A percentile compares a stretch with the other conserved stretches of the same genome.
phyloP scores from a whole-genome alignment of 2,797 vertebrate genomes.

The Epinephelus malabaricus region DNA sequence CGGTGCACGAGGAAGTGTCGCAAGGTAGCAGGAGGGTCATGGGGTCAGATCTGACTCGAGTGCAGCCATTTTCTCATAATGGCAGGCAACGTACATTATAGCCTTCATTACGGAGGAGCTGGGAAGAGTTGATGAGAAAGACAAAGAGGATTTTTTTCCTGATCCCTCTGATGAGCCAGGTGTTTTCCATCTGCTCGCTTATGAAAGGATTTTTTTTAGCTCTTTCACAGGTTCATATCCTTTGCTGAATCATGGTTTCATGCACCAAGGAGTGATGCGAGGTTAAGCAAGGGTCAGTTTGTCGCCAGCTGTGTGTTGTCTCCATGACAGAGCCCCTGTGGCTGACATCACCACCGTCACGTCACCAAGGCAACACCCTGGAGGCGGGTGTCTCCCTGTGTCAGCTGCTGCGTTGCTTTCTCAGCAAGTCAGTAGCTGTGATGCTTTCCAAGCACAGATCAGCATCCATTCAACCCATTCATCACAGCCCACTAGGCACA shows the following conservation, averaged over 20 bases:
- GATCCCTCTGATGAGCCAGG: slow-evolving; percentile 28
- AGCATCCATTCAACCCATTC: slow-evolving; percentile 65
- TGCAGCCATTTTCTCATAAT: slow-evolving; percentile 46
- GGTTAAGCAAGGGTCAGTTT: slow-evolving; percentile 31
- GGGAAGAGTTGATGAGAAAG: slow-evolving; percentile 26
- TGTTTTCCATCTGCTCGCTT: slow-evolving; percentile 36
- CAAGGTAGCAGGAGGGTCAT: slow-evolving; percentile 33
- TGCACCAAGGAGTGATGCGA: neutral
- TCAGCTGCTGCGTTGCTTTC: slow-evolving; percentile 49
- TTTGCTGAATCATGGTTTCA: slow-evolving; percentile 42
- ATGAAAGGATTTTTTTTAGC: neutral
- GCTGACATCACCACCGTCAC: slow-evolving; percentile 9
- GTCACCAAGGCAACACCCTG: slow-evolving; percentile 29
- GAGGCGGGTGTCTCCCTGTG: slow-evolving; percentile 54
- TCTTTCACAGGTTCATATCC: slow-evolving; percentile 1
- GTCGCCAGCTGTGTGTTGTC: slow-evolving; percentile 19
- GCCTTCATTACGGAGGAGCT: slow-evolving; percentile 6
- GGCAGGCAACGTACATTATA: neutral
- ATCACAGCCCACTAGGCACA: slow-evolving; percentile 72
- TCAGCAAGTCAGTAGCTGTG: slow-evolving; percentile 41
- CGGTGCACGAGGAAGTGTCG: neutral
- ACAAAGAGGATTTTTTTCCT: neutral
- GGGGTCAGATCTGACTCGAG: slow-evolving; percentile 49
- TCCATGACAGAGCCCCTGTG: slow-evolving; percentile 1
- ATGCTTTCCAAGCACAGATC: slow-evolving; percentile 75